phyloP scores from a whole-genome alignment of 2,888 invertebrate species.

The Thysanoteuthis rhombus region DNA sequence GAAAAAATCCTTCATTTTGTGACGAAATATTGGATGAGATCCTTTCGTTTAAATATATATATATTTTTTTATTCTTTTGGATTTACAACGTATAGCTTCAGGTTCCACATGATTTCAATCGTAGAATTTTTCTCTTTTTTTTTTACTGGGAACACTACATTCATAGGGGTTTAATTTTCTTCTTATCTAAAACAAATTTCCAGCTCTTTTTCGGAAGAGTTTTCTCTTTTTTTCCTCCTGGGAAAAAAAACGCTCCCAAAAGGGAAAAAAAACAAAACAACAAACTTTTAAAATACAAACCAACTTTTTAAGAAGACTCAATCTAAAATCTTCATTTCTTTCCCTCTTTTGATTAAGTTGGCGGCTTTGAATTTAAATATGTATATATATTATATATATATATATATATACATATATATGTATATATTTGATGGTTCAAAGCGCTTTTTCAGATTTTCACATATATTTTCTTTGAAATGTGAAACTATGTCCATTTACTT shows the following conservation, averaged over 20 bases:
- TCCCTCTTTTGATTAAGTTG: background rate
- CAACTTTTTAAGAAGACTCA: background rate
- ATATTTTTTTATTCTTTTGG: too few species aligned
- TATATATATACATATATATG: too few species aligned
- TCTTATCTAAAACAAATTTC: background rate
- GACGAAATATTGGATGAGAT: too few species aligned
- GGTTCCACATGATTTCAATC: background rate
- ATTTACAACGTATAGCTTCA: background rate
- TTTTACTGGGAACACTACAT: background rate
- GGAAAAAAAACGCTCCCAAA: background rate
- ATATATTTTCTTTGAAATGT: too few species aligned
- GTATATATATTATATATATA: too few species aligned
- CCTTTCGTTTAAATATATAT: too few species aligned
- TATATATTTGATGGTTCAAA: background rate
- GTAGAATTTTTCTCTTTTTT: background rate
- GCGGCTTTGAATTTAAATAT: background rate
- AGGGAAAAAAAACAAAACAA: background rate
- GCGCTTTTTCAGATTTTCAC: too few species aligned
- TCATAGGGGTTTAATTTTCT: background rate
- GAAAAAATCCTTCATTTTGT: too few species aligned
- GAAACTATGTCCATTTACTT: background rate
- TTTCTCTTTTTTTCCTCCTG: background rate
- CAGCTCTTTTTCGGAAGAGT: background rate
- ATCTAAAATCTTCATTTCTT: background rate
- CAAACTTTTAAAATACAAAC: background rate